These are phyloP conservation scores for Epinotia bilunana DNA, from an alignment of 2,888 invertebrate species.

Conservation along the genomic window DNA sequence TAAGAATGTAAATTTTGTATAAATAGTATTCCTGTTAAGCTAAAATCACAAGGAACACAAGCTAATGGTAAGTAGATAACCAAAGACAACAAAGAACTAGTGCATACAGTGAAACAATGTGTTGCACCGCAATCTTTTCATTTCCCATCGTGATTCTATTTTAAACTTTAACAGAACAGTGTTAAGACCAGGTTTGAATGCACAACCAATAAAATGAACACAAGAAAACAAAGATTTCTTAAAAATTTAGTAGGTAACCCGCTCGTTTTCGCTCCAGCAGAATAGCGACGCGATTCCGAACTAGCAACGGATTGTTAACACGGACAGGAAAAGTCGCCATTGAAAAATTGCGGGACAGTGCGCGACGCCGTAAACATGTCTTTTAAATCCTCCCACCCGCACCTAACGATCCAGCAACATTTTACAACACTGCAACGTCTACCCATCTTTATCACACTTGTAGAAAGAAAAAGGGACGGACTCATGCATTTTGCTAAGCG, in stretches of 20 bases:
- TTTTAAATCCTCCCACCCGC: constrained; percentile 47
- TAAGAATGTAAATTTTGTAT: too few relatives aligned
- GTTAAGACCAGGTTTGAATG: not conserved
- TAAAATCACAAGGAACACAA: not conserved
- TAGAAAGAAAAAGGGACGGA: constrained; percentile 9
- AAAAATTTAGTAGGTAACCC: constrained; percentile 26
- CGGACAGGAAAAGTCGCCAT: constrained; percentile 49
- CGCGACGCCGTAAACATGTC: constrained; percentile 51
- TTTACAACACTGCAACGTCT: constrained; percentile 14
- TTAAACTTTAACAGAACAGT: not conserved
- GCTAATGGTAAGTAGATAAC: not conserved
- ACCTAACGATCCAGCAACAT: constrained; percentile 38
- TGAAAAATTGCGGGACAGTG: constrained; percentile 51
- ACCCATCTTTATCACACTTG: constrained; percentile 35
- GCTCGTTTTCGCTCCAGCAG: constrained; percentile 14
- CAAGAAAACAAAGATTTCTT: not conserved
- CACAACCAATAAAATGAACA: not conserved
- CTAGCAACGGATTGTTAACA: constrained; percentile 47
- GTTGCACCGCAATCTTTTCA: not conserved
- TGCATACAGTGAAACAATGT: not conserved
- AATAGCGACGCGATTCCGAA: constrained; percentile 28
- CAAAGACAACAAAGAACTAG: not conserved
- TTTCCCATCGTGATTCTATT: not conserved
- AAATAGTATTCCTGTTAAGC: not conserved
- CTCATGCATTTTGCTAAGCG: not conserved